Base-by-base conservation (phyloP, 2,797 vertebrate genomes). In the Sebastes cheni region DNA sequence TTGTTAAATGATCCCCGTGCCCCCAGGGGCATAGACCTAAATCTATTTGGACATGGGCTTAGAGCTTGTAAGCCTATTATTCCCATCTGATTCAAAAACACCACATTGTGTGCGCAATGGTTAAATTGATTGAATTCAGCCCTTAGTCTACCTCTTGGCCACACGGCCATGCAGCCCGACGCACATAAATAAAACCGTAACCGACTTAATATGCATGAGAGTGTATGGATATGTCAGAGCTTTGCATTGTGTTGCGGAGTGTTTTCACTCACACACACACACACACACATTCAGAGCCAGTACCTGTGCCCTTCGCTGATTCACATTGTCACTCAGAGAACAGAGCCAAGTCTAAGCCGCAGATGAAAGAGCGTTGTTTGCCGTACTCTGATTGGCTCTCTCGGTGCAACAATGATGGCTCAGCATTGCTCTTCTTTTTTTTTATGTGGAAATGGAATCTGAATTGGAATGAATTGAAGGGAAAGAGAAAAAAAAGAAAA, bases 21-120 rank as follows among this genome's bases (percentile, higher is more conserved):
- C 93, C 89, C 60, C 79, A 46, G 83, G 81, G 91, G 83, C 86
- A 61, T 60, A 86, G 90, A 92, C 93, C 90, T 90, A 94, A 94
- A 94, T 94, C 91, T 92, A 90, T 95, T 94, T 92, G 91, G 94
- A 95, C 90, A 93, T 86, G 69, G 85, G 91, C 88, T 96, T 93
- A 95, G 83, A 72, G 85, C 76, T 80, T 95, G 93, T 95, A 95
- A 95, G 94, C 94, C 89, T 93, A 93, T 96, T 94, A 95, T 93
- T 92, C 86, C 88, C 94, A 91, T 94, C 92, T 92, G 93, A 93
- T 94, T 93, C 89, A 89, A 89, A 92, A 93, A 92, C 92, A 91
- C 67, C 90, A 87, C 92, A 90, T 83, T 87, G 87, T 84, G 85
- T 75, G 86, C 67, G 79, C 82, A 87, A 91, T 84, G 71, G 83